Base-by-base conservation (phyloP, 2,888 invertebrate genomes). In the Taphrorychus bicolor region DNA sequence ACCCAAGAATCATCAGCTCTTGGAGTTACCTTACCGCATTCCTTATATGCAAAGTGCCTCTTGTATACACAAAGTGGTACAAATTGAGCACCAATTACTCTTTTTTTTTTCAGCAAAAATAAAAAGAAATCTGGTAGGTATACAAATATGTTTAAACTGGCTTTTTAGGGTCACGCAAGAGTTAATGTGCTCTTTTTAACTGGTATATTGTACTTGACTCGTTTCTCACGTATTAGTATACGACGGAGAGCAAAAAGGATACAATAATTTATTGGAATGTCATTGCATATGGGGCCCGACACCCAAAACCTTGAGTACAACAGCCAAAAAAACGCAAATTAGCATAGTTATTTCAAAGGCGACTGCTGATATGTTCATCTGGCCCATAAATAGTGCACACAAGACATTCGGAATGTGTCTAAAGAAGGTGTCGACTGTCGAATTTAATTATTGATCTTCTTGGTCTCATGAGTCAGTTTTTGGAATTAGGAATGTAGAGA, bases 41-140 rank as follows among this genome's bases (percentile, higher is more conserved):
- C 75, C 76, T 77, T 74, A 74, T 77, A 77, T 77, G 77, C 74
- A 76, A 77, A 76, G 68, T 71, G 75, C 73, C 62, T 69, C 52
- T 68, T 71, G 71, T 70, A n/a, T n/a, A 73, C 71, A 68, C 72
- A 70, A 60, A 60, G 60, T 52, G 60, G 52, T 60, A 60, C 60
- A 60, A 60, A 60, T 60, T 60, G 60, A 52, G 14, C 52, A 48
- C 41, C 60, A 60, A 52, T 60, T 60, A 60, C n/a, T n/a, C n/a
- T n/a, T n/a, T n/a, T n/a, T 60, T 16, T 48, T 51, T 14, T 5
- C 21, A 52, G 19, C 51, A 52, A 17, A 23, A 52, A 21, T 52
- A 60, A 60, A 45, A 52, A 51, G 41, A 24, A 24, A 32, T 3
- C 11, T 32, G 32, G 32, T 32, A n/a, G n/a, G 32, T 32, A 32